Percentiles rank a stretch among this genome's conserved stretches.
Evolutionary conservation across 2,888 invertebrate species (phyloP).

Genomic region (Ernsta delagoae): DNA sequence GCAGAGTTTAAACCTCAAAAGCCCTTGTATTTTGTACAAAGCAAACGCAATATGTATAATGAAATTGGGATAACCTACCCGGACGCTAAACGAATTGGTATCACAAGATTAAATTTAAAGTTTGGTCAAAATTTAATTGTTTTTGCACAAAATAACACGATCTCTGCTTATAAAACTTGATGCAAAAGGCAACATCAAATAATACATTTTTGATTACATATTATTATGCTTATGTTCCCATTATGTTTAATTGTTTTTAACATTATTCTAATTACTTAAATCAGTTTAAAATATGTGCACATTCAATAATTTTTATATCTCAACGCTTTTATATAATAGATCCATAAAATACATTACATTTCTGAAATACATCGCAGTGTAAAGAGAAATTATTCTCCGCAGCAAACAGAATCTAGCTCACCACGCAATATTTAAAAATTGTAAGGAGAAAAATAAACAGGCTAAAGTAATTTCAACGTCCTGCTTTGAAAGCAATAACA

Average conservation of each 20-base stretch:
- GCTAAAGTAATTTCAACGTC: conserved; percentile 27
- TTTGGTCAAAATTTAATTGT: neutral
- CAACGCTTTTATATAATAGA: too few species aligned
- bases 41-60: neutral
- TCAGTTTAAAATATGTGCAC: too few species aligned
- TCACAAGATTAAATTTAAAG: neutral
- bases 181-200: too few species aligned
- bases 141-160: neutral
- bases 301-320: too few species aligned
- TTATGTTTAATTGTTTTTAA: too few species aligned
- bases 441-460: conserved; percentile 30
- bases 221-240: too few species aligned
- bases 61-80: neutral
- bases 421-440: conserved; percentile 33
- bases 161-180: too few species aligned
- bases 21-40: neutral
- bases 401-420: conserved; percentile 22
- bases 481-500: conserved; percentile 36
- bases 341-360: neutral
- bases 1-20: neutral
- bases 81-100: neutral
- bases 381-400: conserved; percentile 11
- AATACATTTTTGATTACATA: too few species aligned
- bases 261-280: too few species aligned
- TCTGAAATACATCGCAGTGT: neutral